Conservation (phyloP, 2,113 vertebrate species). For the Lota lota region DNA sequence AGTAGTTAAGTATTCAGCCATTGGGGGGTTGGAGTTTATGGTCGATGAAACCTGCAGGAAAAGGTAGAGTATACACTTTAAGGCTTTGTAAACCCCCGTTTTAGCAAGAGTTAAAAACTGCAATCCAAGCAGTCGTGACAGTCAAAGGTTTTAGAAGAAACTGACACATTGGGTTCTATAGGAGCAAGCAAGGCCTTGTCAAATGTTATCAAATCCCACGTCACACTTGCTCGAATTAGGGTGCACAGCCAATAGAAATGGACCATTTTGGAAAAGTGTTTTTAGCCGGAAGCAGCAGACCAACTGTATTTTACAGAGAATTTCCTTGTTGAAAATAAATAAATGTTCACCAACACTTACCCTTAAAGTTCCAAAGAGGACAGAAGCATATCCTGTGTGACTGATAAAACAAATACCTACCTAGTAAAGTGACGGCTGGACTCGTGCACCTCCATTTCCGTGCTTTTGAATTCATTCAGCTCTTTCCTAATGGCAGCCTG, state of each 20-base stretch:
- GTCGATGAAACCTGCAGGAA: slow-evolving; percentile 90
- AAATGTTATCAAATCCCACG: no score
- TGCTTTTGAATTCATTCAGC: slow-evolving; percentile 99
- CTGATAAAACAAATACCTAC: slow-evolving; percentile 54
- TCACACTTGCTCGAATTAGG: no score
- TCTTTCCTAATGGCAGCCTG: slow-evolving; percentile 98
- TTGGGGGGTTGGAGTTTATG: slow-evolving; percentile 74
- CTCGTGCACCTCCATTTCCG: slow-evolving; percentile 99
- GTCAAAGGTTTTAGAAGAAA: no score
- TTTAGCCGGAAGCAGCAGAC: no score
- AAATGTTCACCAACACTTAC: no score
- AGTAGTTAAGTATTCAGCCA: slow-evolving; percentile 33
- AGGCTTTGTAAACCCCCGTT: background rate
- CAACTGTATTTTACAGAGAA: no score
- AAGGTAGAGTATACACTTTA: slow-evolving; percentile 10
- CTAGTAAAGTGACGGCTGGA: slow-evolving; percentile 97
- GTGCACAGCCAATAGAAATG: no score
- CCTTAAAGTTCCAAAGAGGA: background rate
- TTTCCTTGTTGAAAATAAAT: no score
- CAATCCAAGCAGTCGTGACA: background rate
- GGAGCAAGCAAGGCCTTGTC: no score
- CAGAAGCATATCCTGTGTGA: background rate
- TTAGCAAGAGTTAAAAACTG: background rate
- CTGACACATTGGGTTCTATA: no score
- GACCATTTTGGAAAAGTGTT: no score